Evolutionary conservation across 2,113 vertebrate species (phyloP).

Genomic region (Strix aluco): DNA sequence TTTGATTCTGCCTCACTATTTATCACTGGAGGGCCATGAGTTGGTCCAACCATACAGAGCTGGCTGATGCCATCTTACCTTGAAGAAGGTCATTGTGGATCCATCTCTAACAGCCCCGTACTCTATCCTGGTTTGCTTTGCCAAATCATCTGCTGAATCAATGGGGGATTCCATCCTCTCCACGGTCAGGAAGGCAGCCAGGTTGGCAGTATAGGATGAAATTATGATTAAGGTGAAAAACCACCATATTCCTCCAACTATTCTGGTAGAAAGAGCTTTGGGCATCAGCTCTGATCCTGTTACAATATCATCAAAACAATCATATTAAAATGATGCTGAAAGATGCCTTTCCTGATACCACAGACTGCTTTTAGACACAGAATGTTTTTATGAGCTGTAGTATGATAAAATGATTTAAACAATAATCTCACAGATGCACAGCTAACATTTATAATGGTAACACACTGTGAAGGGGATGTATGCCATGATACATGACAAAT

Average conservation of each 20-base stretch:
- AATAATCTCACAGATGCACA: conserved; percentile 38
- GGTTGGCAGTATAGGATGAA: conserved; percentile 97
- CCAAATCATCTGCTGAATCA: conserved; percentile 94
- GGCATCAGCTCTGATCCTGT: conserved; percentile 98
- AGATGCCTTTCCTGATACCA: not conserved
- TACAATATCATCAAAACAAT: conserved; percentile 66
- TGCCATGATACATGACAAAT: conserved; percentile 46
- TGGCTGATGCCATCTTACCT: conserved; percentile 78
- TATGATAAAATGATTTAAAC: conserved; percentile 40
- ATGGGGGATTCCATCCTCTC: conserved; percentile 99
- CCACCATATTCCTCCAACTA: conserved; percentile 99
- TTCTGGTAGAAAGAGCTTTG: conserved; percentile 97
- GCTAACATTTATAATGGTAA: conserved; percentile 53
- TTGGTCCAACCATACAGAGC: rapidly evolving
- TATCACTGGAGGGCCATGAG: not conserved
- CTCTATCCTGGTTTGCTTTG: conserved; percentile 98
- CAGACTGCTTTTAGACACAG: conserved; percentile 9
- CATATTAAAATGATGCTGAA: conserved; percentile 52
- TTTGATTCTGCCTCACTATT: not conserved
- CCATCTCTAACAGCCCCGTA: conserved; percentile 95
- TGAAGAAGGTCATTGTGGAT: conserved; percentile 99
- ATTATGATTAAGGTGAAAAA: conserved; percentile 99
- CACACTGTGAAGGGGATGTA: conserved; percentile 46
- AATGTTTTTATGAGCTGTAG: conserved; percentile 37
- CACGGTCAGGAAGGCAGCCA: conserved; percentile 97